Evolutionary conservation across 2,113 vertebrate genomes (phyloP), one percentile per base, ranked within the genome.

Genomic region (Trinectes maculatus): DNA sequence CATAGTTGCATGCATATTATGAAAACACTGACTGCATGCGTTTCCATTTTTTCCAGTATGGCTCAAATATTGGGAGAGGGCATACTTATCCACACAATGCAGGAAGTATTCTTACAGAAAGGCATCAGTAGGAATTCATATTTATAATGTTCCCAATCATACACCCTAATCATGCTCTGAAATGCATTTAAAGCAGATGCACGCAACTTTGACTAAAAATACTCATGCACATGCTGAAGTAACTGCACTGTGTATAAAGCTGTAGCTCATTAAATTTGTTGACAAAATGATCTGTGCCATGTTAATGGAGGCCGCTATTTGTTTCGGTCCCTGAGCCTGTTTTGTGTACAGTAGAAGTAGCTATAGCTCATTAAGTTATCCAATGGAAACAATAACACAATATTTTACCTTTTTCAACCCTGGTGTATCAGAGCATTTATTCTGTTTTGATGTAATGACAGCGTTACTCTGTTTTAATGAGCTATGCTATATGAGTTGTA

Each of bases 361-460:
- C 74, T 80, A 82, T 51, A 74, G 62, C 70, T 76, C 72, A 70
- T 77, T 86, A 56, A 37, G 72, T 77, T 77, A 64, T 42, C 5
- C 72, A 77, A 52, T 65, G 68, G 67, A 65, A 85, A 68, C 48
- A 60, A 65, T 72, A 67, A 51, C 65, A 69, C 13, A 46, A 71
- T 61, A 58, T 56, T 69, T 47, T 48, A 49, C 59, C 16, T 61
- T 76, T 63, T 39, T 70, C 26, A 33, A 25, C 15, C 62, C 49
- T 43, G 3, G 47, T 56, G 40, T 53, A 44, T 65, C 21, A 77
- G 42, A 71, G 49, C 18, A 62, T 55, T 37, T 55, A 56, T 68
- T 75, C 43, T 72, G 15, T 69, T 58, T 36, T 48, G 16, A 53
- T 55, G 19, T 69, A 63, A 71, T 76, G 16, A 51, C 19, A 52